phyloP scores from a whole-genome alignment of 1,140 invertebrate genomes.

The Drosophila ercepeae region DNA sequence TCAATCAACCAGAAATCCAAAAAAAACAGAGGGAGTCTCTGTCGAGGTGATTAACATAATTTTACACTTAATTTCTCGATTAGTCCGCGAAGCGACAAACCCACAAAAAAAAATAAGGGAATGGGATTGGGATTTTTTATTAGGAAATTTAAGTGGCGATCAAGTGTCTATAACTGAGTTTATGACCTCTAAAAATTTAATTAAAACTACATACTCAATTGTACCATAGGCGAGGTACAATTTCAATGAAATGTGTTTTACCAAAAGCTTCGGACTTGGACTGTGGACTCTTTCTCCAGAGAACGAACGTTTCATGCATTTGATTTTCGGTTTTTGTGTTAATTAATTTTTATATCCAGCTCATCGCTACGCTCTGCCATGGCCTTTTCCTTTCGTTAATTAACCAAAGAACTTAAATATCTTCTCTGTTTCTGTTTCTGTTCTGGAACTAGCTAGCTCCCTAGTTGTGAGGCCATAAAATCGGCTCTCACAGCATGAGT shows the following conservation, averaged over 20 bases:
- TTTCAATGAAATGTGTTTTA: background rate
- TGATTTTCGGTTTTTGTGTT: constrained; percentile 50
- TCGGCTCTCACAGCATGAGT: constrained; percentile 65
- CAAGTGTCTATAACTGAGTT: constrained; percentile 22
- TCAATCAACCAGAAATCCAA: constrained; percentile 60
- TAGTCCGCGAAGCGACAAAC: too few species aligned
- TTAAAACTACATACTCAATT: constrained; percentile 15
- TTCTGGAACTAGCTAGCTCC: background rate
- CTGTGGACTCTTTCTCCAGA: too few species aligned
- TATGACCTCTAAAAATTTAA: constrained; percentile 39
- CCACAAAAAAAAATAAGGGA: too few species aligned
- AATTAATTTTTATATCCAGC: constrained; percentile 77
- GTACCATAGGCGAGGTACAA: too few species aligned
- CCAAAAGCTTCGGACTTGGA: too few species aligned
- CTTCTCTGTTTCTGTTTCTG: background rate
- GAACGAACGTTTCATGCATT: background rate
- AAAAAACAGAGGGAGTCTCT: constrained; percentile 13
- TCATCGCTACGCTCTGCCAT: constrained; percentile 59
- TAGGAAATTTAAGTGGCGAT: background rate
- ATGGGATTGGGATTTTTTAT: constrained; percentile 19
- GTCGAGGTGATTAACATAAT: constrained; percentile 71
- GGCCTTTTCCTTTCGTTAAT: constrained; percentile 66
- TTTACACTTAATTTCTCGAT: constrained; percentile 75
- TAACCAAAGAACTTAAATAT: constrained; percentile 73
- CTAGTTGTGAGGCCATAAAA: constrained; percentile 47